A percentile compares a stretch with the other conserved stretches of the same genome.
Evolutionary conservation across 2,797 vertebrate species (phyloP).

Genomic region (Coilia nasus): DNA sequence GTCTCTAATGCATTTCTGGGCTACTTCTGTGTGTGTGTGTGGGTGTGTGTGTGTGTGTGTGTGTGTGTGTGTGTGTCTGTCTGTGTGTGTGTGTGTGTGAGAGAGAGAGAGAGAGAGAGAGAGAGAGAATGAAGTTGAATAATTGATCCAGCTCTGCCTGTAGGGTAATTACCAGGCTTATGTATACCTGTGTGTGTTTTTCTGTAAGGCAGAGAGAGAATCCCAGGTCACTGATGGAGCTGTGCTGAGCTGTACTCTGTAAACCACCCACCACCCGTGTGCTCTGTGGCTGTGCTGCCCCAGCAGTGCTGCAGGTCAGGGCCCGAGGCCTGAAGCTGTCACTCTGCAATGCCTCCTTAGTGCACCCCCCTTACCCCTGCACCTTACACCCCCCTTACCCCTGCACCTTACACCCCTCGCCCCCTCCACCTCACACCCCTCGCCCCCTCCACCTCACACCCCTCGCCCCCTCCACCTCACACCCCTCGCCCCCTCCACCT

Average conservation of each 20-base stretch:
- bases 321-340: conserved; percentile 38
- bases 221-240: conserved; percentile 1
- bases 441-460: not conserved
- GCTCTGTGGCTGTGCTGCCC: not conserved
- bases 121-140: conserved; percentile 19
- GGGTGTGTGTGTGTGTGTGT: not conserved
- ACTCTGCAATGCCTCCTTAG: not conserved
- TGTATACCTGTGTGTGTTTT: not conserved
- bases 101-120: not conserved
- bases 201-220: conserved; percentile 9
- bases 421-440: not conserved
- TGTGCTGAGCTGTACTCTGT: conserved; percentile 17
- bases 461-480: not conserved
- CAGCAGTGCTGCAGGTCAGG: conserved; percentile 33
- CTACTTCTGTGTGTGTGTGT: conserved; percentile 5
- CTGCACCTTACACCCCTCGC: not conserved
- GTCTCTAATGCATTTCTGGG: conserved; percentile 24
- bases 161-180: not conserved
- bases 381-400: not conserved
- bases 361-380: not conserved
- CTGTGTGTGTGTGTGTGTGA: not conserved
- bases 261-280: not conserved
- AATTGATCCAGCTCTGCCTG: not conserved
- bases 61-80: conserved; percentile 20
- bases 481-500: not conserved